Evolutionary conservation across 30 jellyfish, hydroid and myxozoan species (phyloP).

Genomic region (Chironex yamaguchii): DNA sequence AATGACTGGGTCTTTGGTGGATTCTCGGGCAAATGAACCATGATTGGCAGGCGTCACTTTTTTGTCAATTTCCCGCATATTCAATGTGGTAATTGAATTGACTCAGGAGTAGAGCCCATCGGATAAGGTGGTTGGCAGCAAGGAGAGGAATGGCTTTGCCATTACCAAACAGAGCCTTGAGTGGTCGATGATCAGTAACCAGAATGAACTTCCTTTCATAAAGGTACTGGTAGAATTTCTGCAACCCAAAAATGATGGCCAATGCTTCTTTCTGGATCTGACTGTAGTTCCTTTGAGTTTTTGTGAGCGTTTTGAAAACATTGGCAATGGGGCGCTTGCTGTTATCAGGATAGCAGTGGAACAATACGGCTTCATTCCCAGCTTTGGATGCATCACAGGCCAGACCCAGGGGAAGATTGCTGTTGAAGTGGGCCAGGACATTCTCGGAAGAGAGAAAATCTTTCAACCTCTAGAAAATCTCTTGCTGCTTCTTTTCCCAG

Average conservation of each 20-base stretch:
- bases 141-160: conserved; percentile 12
- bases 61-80: conserved; percentile 17
- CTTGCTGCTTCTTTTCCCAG: conserved; percentile 32
- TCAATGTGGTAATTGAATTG: conserved; percentile 21
- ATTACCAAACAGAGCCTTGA: conserved; percentile 30
- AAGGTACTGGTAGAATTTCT: conserved; percentile 20
- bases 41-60: conserved; percentile 19
- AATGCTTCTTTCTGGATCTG: conserved; percentile 42
- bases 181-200: conserved; percentile 53
- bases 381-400: conserved; percentile 37
- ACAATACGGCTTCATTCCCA: conserved; percentile 45
- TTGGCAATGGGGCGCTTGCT: conserved; percentile 45
- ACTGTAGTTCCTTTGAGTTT: conserved; percentile 32
- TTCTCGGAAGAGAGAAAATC: conserved; percentile 10
- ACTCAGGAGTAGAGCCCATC: conserved; percentile 53
- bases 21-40: neutral
- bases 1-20: conserved; percentile 18
- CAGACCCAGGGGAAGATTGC: conserved; percentile 9
- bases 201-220: conserved; percentile 27
- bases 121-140: conserved; percentile 27
- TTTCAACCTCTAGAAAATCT: conserved; percentile 10
- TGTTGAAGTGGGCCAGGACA: conserved; percentile 57
- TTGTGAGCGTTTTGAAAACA: conserved; percentile 37
- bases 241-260: conserved; percentile 4
- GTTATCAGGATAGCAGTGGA: conserved; percentile 45